Evolutionary conservation across 1,140 invertebrate genomes (phyloP).

Genomic region (Solen grandis): DNA sequence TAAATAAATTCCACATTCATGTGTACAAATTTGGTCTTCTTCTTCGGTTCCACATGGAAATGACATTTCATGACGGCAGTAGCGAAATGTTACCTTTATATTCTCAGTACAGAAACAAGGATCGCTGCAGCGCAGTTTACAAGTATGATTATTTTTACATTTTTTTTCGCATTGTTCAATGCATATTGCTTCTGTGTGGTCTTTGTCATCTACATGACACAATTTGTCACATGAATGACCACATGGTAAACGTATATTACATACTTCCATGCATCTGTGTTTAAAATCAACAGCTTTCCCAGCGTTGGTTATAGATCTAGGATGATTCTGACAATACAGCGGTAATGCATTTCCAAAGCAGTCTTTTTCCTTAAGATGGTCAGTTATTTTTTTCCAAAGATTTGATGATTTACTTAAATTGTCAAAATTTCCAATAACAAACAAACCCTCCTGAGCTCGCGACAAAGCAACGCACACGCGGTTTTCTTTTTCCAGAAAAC

Average conservation of each 20-base stretch:
- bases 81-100: conserved; percentile 57
- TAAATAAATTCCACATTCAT: neutral
- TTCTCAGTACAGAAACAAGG: conserved; percentile 53
- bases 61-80: conserved; percentile 55
- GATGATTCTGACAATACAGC: conserved; percentile 81
- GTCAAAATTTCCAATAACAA: conserved; percentile 86
- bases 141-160: conserved; percentile 63
- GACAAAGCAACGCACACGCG: conserved; percentile 92
- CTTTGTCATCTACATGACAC: conserved; percentile 73
- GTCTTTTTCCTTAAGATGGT: conserved; percentile 54
- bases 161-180: conserved; percentile 70
- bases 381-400: conserved; percentile 79
- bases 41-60: conserved; percentile 49
- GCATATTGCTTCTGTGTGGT: conserved; percentile 72
- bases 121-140: conserved; percentile 63
- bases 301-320: conserved; percentile 64
- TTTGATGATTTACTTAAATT: conserved; percentile 79
- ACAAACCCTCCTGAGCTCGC: conserved; percentile 88
- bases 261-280: conserved; percentile 77
- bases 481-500: conserved; percentile 89
- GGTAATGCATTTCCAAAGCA: conserved; percentile 68
- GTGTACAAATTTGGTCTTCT: neutral
- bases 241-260: conserved; percentile 74
- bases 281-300: conserved; percentile 74
- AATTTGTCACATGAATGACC: conserved; percentile 74